Conservation (phyloP, 1,140 invertebrate genomes). For the Solen grandis region DNA sequence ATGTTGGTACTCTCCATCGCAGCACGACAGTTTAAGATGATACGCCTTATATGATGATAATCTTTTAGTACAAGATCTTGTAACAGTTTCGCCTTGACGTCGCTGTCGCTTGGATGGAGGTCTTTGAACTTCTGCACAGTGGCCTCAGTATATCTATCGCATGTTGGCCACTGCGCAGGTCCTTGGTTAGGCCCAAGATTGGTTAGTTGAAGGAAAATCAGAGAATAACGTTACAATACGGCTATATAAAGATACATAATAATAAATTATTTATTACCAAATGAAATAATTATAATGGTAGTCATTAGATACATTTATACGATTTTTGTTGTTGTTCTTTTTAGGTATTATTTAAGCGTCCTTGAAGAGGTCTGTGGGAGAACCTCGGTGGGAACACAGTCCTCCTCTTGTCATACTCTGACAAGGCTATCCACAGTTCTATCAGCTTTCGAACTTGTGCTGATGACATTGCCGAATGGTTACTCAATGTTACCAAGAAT, state of each 20-base stretch:
- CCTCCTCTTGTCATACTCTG: background rate
- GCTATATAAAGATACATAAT: background rate
- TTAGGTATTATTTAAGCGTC: background rate
- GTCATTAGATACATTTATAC: too few species aligned
- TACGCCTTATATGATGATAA: background rate
- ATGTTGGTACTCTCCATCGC: background rate
- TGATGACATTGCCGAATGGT: background rate
- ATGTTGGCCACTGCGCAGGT: background rate
- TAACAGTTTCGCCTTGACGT: background rate
- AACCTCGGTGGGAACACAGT: background rate
- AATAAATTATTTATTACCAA: too few species aligned
- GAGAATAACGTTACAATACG: background rate
- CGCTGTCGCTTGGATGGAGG: background rate
- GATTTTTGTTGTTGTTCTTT: too few species aligned
- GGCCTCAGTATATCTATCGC: background rate
- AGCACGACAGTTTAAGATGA: background rate
- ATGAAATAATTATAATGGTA: too few species aligned
- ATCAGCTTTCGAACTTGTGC: background rate
- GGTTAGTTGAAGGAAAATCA: background rate
- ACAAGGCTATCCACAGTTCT: background rate
- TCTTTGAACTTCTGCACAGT: background rate
- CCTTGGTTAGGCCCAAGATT: background rate
- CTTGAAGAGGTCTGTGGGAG: background rate
- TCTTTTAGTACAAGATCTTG: background rate
- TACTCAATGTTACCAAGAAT: background rate